Conservation (phyloP, 2,797 vertebrate species). For the Trichosurus vulpecula region DNA sequence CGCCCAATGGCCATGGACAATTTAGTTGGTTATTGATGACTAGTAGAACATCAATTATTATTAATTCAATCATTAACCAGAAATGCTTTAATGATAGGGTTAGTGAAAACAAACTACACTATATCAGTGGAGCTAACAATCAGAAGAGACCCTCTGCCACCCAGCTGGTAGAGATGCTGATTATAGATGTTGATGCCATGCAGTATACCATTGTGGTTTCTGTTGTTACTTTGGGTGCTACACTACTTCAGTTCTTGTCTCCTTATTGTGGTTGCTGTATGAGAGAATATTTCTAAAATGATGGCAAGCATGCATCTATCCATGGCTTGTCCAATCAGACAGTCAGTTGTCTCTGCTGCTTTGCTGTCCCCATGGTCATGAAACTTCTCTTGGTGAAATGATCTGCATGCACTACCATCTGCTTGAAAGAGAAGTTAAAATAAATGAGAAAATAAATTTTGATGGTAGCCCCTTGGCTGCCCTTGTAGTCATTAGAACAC, state of each 20-base stretch:
- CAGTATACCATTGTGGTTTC: slow-evolving; percentile 98
- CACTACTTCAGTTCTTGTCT: slow-evolving; percentile 97
- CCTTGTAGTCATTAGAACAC: slow-evolving; percentile 96
- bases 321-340: slow-evolving; percentile 97
- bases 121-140: slow-evolving; percentile 97
- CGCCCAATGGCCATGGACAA: slow-evolving; percentile 97
- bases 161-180: slow-evolving; percentile 95
- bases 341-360: slow-evolving; percentile 98
- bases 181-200: slow-evolving; percentile 96
- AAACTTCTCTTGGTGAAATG: slow-evolving; percentile 97
- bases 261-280: slow-evolving; percentile 98
- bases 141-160: slow-evolving; percentile 98
- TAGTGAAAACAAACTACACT: slow-evolving; percentile 98
- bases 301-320: slow-evolving; percentile 98
- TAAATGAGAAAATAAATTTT: slow-evolving; percentile 92
- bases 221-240: slow-evolving; percentile 96
- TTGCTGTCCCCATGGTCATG: slow-evolving; percentile 95
- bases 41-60: slow-evolving; percentile 98
- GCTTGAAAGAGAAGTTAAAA: slow-evolving; percentile 97
- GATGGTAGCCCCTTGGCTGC: slow-evolving; percentile 96
- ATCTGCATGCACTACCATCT: slow-evolving; percentile 98
- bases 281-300: slow-evolving; percentile 99
- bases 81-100: slow-evolving; percentile 96
- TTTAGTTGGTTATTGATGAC: slow-evolving; percentile 98
- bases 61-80: slow-evolving; percentile 99